Percentiles rank a stretch among this genome's conserved stretches.
Evolutionary conservation across 2,797 vertebrate species (phyloP).

Genomic region (Hydrocynus forskahlii): DNA sequence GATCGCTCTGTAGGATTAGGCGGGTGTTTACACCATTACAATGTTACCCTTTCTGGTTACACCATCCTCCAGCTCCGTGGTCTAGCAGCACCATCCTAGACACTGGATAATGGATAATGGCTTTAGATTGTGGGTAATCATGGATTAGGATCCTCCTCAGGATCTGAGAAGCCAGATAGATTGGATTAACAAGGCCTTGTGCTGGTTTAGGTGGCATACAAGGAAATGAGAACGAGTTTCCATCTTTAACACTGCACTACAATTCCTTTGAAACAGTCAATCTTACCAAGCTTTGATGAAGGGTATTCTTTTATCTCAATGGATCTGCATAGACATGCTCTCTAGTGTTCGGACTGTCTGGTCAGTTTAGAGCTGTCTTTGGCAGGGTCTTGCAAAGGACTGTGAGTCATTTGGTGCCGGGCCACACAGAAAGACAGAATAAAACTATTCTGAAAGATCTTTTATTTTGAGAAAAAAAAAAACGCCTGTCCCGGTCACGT

Average conservation of each 20-base stretch:
- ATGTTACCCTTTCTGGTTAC: constrained; percentile 10
- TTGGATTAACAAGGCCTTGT: constrained; percentile 66
- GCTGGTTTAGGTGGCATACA: constrained; percentile 60
- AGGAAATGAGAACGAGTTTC: constrained; percentile 55
- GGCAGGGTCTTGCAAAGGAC: neutral
- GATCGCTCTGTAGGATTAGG: constrained; percentile 53
- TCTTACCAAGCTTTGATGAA: neutral
- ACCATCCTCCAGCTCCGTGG: constrained; percentile 27
- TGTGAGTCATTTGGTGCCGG: too few relatives aligned
- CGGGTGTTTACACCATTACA: constrained; percentile 38
- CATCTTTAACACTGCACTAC: too few relatives aligned
- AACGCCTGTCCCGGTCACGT: too few relatives aligned
- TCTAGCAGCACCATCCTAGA: constrained; percentile 51
- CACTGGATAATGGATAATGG: constrained; percentile 60
- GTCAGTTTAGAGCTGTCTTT: neutral
- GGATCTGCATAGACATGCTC: neutral
- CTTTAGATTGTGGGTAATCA: constrained; percentile 57
- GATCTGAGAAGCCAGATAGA: constrained; percentile 60
- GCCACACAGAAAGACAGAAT: too few relatives aligned
- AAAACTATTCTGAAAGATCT: too few relatives aligned
- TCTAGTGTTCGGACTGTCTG: neutral
- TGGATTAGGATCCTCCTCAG: constrained; percentile 58
- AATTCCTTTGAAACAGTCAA: neutral
- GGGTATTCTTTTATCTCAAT: neutral
- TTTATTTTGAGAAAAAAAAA: too few relatives aligned